Evolutionary conservation across 2,888 invertebrate species (phyloP).

Genomic region (Steinernema carpocapsae): DNA sequence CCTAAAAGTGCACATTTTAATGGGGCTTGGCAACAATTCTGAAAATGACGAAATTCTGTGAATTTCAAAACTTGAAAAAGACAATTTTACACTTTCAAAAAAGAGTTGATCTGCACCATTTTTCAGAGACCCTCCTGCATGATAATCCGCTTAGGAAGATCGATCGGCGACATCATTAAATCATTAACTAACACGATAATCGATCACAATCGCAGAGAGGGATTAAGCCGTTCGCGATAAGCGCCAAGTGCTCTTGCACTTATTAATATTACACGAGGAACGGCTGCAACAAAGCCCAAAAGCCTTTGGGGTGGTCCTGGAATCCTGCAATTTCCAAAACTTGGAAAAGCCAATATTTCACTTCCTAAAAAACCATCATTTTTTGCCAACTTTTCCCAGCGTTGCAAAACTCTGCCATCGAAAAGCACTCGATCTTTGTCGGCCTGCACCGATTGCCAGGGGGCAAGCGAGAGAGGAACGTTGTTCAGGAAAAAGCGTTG

Average conservation of each 20-base stretch:
- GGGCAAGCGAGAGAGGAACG: too few species aligned
- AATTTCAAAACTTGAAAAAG: too few species aligned
- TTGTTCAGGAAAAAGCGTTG: too few species aligned
- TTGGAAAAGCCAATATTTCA: too few species aligned
- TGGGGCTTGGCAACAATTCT: too few species aligned
- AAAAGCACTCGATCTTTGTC: constrained; percentile 21
- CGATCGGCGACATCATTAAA: too few species aligned
- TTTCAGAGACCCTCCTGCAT: too few species aligned
- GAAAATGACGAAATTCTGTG: too few species aligned
- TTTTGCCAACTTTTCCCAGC: background rate
- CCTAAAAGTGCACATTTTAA: too few species aligned
- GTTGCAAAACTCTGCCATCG: constrained; percentile 14
- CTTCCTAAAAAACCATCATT: background rate
- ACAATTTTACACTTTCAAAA: too few species aligned
- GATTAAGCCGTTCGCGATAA: constrained; percentile 6
- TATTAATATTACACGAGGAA: background rate
- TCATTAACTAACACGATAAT: background rate
- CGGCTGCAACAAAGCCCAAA: background rate
- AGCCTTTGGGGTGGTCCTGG: background rate
- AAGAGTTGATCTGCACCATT: too few species aligned
- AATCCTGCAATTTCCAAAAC: background rate
- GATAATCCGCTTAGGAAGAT: too few species aligned
- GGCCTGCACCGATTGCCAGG: background rate
- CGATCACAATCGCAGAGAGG: background rate
- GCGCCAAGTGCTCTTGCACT: constrained; percentile 25